Percentiles rank a stretch among this genome's conserved stretches.
Evolutionary conservation across 1,140 invertebrate genomes (phyloP).

Genomic region (Dreissena polymorpha): DNA sequence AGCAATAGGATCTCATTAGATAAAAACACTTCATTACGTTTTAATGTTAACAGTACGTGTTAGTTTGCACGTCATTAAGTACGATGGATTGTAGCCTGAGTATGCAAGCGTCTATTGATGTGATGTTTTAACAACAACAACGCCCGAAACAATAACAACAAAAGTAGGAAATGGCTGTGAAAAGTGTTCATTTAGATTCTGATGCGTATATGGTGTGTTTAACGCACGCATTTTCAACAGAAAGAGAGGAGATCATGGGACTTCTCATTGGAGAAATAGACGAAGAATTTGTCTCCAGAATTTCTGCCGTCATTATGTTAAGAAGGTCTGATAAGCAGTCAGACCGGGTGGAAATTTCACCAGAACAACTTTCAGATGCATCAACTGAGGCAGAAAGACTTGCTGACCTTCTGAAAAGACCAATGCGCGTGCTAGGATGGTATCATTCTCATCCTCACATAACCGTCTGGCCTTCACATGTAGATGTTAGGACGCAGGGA

Average conservation of each 20-base stretch:
- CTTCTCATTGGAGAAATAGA: slow-evolving; percentile 90
- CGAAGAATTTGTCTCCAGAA: slow-evolving; percentile 83
- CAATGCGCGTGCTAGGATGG: slow-evolving; percentile 91
- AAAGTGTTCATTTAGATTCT: slow-evolving; percentile 82
- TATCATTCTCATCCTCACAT: slow-evolving; percentile 96
- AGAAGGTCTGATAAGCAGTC: slow-evolving; percentile 90
- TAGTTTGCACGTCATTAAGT: too few relatives aligned
- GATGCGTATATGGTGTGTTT: slow-evolving; percentile 91
- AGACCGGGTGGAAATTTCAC: slow-evolving; percentile 92
- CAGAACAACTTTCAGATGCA: slow-evolving; percentile 86
- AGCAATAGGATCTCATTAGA: too few relatives aligned
- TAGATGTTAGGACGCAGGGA: slow-evolving; percentile 91
- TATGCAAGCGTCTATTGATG: too few relatives aligned
- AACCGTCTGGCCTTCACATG: slow-evolving; percentile 93
- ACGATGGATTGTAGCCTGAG: too few relatives aligned
- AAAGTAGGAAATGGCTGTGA: slow-evolving; percentile 70
- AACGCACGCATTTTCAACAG: slow-evolving; percentile 91
- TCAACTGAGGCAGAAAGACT: slow-evolving; percentile 78
- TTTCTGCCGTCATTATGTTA: slow-evolving; percentile 89
- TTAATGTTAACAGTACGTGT: too few relatives aligned
- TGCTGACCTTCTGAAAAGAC: slow-evolving; percentile 80
- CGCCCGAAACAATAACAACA: too few relatives aligned
- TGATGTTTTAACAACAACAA: too few relatives aligned
- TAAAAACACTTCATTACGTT: too few relatives aligned
- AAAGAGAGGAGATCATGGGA: slow-evolving; percentile 94